phyloP scores from a whole-genome alignment of 2,113 vertebrate species.

The Falco punctatus region DNA sequence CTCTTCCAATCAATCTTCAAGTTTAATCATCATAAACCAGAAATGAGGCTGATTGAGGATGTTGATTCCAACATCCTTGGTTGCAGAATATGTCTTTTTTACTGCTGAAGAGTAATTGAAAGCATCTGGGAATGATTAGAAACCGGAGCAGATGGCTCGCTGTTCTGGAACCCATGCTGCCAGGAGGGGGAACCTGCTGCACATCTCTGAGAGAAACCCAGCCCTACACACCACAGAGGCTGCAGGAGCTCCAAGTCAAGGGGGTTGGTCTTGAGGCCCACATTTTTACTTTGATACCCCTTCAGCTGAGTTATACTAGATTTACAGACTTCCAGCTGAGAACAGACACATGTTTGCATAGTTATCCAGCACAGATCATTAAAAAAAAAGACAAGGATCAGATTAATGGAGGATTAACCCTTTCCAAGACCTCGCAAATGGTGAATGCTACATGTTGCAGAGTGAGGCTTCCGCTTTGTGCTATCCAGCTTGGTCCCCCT shows the following conservation, averaged over 20 bases:
- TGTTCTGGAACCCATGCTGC: neutral
- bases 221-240: accelerated
- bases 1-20: neutral
- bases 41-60: neutral
- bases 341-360: neutral
- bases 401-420: neutral
- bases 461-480: neutral
- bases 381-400: neutral
- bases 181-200: constrained; percentile 48
- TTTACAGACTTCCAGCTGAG: neutral
- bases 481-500: no score
- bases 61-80: neutral
- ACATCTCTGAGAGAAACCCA: neutral
- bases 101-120: neutral
- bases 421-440: neutral
- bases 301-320: neutral
- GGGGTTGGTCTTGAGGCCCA: accelerated
- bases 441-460: accelerated
- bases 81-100: neutral
- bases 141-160: neutral
- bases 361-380: neutral
- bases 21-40: neutral
- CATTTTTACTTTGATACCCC: neutral
- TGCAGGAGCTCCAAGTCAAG: neutral
- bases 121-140: neutral